Conservation (phyloP, 1,140 invertebrate genomes). For the Drosophila ambigua region DNA sequence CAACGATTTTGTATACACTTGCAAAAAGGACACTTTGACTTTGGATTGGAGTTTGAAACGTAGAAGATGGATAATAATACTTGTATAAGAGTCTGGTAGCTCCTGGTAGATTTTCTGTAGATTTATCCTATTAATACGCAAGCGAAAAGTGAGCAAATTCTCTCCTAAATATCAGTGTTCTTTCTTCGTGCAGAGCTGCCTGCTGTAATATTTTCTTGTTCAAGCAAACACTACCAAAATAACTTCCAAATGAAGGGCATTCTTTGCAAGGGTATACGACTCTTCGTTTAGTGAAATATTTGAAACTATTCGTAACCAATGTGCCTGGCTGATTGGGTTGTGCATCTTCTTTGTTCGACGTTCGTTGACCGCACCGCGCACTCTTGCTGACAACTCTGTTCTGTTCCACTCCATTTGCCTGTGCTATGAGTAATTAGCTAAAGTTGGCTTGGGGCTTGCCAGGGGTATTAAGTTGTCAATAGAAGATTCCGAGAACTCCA, state of each 20-base stretch:
- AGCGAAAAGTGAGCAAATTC: too few relatives aligned
- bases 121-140: too few relatives aligned
- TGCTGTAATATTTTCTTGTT: too few relatives aligned
- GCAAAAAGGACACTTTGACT: slow-evolving; percentile 18
- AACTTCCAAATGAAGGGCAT: too few relatives aligned
- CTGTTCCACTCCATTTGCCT: slow-evolving; percentile 20
- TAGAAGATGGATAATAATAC: too few relatives aligned
- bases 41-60: background rate
- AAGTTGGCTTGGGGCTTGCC: slow-evolving; percentile 39
- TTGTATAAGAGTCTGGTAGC: too few relatives aligned
- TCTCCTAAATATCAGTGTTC: too few relatives aligned
- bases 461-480: slow-evolving; percentile 64
- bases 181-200: too few relatives aligned
- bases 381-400: slow-evolving; percentile 10
- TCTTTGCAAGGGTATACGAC: slow-evolving; percentile 14
- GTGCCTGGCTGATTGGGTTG: slow-evolving; percentile 56
- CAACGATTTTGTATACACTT: slow-evolving; percentile 37
- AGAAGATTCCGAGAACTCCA: slow-evolving; percentile 25
- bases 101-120: too few relatives aligned
- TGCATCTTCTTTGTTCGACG: slow-evolving; percentile 52
- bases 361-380: slow-evolving; percentile 41
- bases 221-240: too few relatives aligned
- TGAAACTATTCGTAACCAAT: slow-evolving; percentile 2
- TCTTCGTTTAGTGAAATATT: too few relatives aligned
- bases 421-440: slow-evolving; percentile 66